A percentile compares a stretch with the other conserved stretches of the same genome.
These are phyloP conservation scores for Scopus umbretta DNA, from an alignment of 2,113 vertebrate species.

Conservation along the genomic window DNA sequence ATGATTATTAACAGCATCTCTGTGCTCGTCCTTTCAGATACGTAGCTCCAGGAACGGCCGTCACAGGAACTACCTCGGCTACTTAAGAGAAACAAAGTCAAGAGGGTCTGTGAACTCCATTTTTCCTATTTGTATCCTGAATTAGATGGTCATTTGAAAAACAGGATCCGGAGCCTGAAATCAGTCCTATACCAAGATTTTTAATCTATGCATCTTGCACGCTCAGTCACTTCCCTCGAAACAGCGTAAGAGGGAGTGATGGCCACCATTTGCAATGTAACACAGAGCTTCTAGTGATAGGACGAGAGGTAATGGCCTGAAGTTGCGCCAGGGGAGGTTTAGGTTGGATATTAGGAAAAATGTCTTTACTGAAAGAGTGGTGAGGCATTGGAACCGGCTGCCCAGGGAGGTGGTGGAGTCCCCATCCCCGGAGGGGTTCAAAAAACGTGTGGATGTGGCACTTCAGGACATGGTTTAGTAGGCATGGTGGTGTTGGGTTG, in stretches of 20 bases:
- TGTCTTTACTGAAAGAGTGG: too few relatives aligned
- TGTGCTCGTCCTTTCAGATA: neutral
- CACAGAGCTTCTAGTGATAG: too few relatives aligned
- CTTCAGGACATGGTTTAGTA: too few relatives aligned
- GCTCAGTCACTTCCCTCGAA: neutral
- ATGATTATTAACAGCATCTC: neutral
- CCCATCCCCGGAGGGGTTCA: too few relatives aligned
- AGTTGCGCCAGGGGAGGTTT: too few relatives aligned
- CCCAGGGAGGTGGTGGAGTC: too few relatives aligned
- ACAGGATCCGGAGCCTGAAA: neutral
- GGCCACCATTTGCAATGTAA: neutral
- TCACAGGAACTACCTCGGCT: neutral
- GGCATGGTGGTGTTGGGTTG: too few relatives aligned
- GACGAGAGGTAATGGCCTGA: too few relatives aligned
- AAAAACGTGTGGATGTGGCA: too few relatives aligned
- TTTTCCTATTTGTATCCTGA: neutral
- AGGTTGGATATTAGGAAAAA: too few relatives aligned
- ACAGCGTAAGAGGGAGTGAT: neutral
- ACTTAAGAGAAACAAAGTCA: neutral
- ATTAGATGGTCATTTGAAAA: neutral
- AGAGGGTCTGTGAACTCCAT: neutral
- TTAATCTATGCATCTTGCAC: neutral
- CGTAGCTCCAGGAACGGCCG: neutral
- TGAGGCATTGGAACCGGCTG: too few relatives aligned
- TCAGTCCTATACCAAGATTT: neutral